Evolutionary conservation across 1,140 invertebrate species (phyloP).

Genomic region (Trichoplusia ni): DNA sequence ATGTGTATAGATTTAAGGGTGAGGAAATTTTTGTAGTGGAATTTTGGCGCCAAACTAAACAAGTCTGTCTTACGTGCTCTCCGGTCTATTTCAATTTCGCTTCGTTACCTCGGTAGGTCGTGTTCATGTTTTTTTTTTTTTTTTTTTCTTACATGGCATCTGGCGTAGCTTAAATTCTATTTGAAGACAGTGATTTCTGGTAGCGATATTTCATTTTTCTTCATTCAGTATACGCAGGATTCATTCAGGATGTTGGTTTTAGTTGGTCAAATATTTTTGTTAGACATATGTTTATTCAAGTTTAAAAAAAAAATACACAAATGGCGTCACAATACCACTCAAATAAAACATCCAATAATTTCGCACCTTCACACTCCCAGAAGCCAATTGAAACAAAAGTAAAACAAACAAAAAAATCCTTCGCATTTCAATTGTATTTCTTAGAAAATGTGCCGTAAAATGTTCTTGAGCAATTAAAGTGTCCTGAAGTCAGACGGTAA

Average conservation of each 20-base stretch:
- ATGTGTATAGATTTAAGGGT: conserved; percentile 4
- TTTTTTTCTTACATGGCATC: conserved; percentile 17
- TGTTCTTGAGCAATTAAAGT: conserved; percentile 18
- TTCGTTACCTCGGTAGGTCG: conserved; percentile 28
- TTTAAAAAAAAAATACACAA: no score
- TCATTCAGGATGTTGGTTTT: no score
- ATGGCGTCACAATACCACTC: no score
- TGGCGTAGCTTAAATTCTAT: conserved; percentile 28
- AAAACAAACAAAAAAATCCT: not conserved
- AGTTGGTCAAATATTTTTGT: no score
- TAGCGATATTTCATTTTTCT: conserved; percentile 1
- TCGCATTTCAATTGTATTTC: not conserved
- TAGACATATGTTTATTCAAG: no score
- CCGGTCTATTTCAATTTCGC: conserved; percentile 35
- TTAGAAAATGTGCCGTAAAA: not conserved
- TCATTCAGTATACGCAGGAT: not conserved
- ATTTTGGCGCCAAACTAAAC: conserved; percentile 27
- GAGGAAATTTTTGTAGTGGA: not conserved
- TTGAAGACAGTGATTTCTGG: conserved; percentile 22
- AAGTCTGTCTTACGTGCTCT: conserved; percentile 32
- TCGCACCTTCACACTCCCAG: no score
- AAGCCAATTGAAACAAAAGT: no score
- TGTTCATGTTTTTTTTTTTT: conserved; percentile 26
- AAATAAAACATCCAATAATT: no score
- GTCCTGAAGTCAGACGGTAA: conserved; percentile 1